Evolutionary conservation across 2,113 vertebrate species (phyloP), one percentile per base, ranked within the genome.

Genomic region (Percina caprodes): DNA sequence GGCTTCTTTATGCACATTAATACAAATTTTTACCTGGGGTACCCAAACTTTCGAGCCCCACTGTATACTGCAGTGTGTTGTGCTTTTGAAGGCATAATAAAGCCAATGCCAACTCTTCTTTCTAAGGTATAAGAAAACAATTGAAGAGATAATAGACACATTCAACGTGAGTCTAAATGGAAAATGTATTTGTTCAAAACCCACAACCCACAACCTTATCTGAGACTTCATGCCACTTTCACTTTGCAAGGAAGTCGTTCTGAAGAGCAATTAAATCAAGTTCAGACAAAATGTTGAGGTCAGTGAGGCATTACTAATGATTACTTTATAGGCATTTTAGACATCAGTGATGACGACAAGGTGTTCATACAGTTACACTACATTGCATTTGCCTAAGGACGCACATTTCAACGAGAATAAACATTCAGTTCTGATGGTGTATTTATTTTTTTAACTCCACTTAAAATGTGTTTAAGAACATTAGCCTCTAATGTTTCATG

Each of bases 171-270:
- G 35, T 48, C 68, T 78, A 75, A 58, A 78, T 80, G 33, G 55
- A 73, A 52, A 81, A 81, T 69, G 46, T 35, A 83, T 79, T 85
- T 69, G 59, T 66, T 79, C 30, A 68, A 72, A 82, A 48, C 52
- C 33, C 30, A 8, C n/a, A n/a, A n/a, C 33, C 77, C 59, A 56
- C 68, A 74, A 39, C 69, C 65, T 83, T 67, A 79, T 79, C 63
- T 82, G 56, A 30, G 39, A 55, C 52, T 73, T 39, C 26, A 54
- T 76, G 71, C 74, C 48, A 54, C 14, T 79, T 69, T 73, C 52
- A 73, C 63, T 73, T 74, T 26, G 69, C 56, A 69, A 39, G 18
- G 56, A 65, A 63, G 14, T 62, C n/a, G 67, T 72, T 70, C 49
- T 69, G 62, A 77, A 73, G 0, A 61, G 65, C 52, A 61, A 58